Evolutionary conservation across 2,888 invertebrate species (phyloP), one percentile per base, ranked within the genome.

Genomic region (Hoplodrina blanda): DNA sequence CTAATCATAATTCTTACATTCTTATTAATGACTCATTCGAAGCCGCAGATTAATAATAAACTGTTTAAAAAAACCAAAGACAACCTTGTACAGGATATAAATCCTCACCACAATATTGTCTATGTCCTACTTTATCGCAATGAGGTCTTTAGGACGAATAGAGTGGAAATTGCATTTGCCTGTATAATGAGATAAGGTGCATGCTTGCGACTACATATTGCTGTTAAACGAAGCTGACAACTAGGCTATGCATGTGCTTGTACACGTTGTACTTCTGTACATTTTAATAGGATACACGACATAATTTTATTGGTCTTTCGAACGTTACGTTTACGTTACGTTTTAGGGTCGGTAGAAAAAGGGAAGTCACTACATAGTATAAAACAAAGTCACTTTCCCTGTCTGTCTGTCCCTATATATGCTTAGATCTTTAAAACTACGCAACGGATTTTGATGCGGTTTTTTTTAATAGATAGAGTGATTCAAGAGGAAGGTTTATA

Each of bases 131-230:
- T 57, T 72, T 20, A 41, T n/a, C 15, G 20, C 64, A n/a, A 54
- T 46, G 46, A 73, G 15, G 44, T 17, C 11, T 30, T 50, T 30
- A 25, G 8, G 33, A 44, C 13, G 11, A 59, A 50, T 37, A 46
- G 25, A 59, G 11, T 30, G 50, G 6, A 17, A 50, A 70, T 62
- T 70, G 54, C 71, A 55, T 77, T 62, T 55, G 20, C 56, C 19
- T 46, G 71, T 54, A 20, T 50, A 60, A 62, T 59, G 8, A 55
- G 44, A 50, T 49, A 37, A 63, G n/a, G n/a, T 55, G 59, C 50
- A 63, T 41, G 30, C 57, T 62, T 54, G 25, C 13, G 56, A 74
- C 74, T 70, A 52, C 72, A 77, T 55, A 63, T 77, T 63, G 63
- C 50, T 33, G 50, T 70, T 62, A 55, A 69, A 62, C 50, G 20